Conservation (phyloP, 1,140 invertebrate species). For the Lineus longissimus region DNA sequence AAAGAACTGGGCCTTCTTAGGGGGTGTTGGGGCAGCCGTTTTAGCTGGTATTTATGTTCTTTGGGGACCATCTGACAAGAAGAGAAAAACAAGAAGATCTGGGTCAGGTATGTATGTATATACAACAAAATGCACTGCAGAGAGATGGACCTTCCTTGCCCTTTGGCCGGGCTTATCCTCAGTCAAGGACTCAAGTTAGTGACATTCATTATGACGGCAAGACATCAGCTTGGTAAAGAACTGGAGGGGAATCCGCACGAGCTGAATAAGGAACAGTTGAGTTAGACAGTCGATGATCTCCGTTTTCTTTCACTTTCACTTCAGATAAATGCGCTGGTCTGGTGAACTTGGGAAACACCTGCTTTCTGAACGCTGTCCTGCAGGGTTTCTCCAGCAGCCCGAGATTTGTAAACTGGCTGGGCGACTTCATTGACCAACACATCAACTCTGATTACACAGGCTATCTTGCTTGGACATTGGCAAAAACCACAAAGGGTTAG, state of each 20-base stretch:
- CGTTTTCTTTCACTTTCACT: too few species aligned
- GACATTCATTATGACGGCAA: neutral
- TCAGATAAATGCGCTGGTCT: constrained; percentile 68
- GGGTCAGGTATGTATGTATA: neutral
- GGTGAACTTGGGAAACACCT: constrained; percentile 93
- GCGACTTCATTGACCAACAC: constrained; percentile 37
- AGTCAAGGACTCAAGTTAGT: too few species aligned
- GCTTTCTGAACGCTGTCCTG: constrained; percentile 96
- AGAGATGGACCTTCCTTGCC: too few species aligned
- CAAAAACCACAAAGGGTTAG: constrained; percentile 34
- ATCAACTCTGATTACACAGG: constrained; percentile 12
- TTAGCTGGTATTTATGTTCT: constrained; percentile 31
- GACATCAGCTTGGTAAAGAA: neutral
- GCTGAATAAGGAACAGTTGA: too few species aligned
- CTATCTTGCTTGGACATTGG: constrained; percentile 31
- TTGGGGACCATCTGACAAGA: constrained; percentile 27
- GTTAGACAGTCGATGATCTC: too few species aligned
- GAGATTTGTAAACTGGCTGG: constrained; percentile 76
- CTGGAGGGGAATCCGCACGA: too few species aligned
- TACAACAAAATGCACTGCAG: too few species aligned
- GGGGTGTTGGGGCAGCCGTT: constrained; percentile 27
- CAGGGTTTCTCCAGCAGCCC: constrained; percentile 84
- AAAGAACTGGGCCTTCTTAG: constrained; percentile 15
- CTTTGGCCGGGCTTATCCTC: too few species aligned
- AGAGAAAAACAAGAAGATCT: constrained; percentile 21